Evolutionary conservation across 2,797 vertebrate species (phyloP).

Genomic region (Arremon brunneinucha): DNA sequence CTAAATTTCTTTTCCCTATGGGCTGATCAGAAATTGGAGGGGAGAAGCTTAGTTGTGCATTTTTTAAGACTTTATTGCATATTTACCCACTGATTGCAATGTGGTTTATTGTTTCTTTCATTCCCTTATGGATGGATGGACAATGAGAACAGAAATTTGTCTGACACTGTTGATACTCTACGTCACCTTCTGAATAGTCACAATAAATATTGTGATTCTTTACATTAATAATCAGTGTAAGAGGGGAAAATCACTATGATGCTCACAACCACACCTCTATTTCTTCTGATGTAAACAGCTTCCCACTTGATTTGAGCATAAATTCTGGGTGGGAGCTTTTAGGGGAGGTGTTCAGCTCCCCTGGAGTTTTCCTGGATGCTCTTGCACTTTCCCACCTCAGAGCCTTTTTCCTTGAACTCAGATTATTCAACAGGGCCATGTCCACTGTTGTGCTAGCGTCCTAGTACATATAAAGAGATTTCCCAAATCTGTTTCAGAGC

Average conservation of each 20-base stretch:
- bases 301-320: background rate
- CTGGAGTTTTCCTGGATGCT: background rate
- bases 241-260: background rate
- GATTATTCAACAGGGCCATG: background rate
- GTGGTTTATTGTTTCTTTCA: background rate
- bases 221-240: background rate
- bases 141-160: background rate
- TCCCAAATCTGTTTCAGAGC: background rate
- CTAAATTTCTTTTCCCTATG: background rate
- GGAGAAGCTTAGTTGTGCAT: background rate
- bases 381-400: background rate
- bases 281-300: background rate
- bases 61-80: background rate
- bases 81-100: background rate
- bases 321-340: background rate
- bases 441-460: background rate
- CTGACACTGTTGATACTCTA: fast-evolving
- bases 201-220: background rate
- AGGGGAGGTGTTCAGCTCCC: background rate
- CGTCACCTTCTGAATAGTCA: background rate
- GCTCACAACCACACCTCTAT: background rate
- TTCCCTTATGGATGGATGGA: background rate
- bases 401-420: background rate
- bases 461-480: background rate
- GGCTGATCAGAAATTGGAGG: background rate